Conservation (phyloP, 2,888 invertebrate genomes). For the Lissocephala sabroskyi region DNA sequence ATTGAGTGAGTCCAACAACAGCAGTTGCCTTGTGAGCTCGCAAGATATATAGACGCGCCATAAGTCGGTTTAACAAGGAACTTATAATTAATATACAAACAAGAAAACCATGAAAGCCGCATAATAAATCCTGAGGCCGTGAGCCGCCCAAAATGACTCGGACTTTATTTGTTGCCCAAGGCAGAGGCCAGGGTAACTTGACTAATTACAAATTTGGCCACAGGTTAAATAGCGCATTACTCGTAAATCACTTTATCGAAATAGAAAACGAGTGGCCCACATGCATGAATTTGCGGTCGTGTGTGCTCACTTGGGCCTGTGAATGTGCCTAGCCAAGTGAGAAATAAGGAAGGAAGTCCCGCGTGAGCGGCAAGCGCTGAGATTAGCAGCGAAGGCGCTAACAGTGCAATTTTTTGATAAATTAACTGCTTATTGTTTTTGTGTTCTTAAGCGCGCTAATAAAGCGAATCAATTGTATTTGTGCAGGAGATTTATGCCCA, state of each 20-base stretch:
- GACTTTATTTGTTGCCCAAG: too few relatives aligned
- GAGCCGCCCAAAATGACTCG: too few relatives aligned
- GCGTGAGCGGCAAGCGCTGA: slow-evolving; percentile 15
- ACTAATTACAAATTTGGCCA: slow-evolving; percentile 62
- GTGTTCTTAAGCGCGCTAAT: slow-evolving; percentile 16
- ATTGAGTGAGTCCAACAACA: too few relatives aligned
- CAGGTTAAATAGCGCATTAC: slow-evolving; percentile 57
- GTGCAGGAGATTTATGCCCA: slow-evolving; percentile 39
- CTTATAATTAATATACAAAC: too few relatives aligned
- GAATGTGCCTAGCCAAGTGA: not conserved
- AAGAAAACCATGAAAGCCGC: slow-evolving; percentile 12
- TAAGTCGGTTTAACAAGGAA: slow-evolving; percentile 7
- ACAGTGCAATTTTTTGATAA: slow-evolving; percentile 16
- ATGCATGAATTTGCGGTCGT: slow-evolving; percentile 16
- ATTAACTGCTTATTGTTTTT: slow-evolving; percentile 22
- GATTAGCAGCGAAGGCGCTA: slow-evolving; percentile 15
- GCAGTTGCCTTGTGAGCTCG: too few relatives aligned
- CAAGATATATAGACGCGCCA: too few relatives aligned
- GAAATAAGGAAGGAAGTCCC: slow-evolving; percentile 5
- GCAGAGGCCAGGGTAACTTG: slow-evolving; percentile 43
- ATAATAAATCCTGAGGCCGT: too few relatives aligned
- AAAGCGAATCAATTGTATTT: slow-evolving; percentile 40
- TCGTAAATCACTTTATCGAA: slow-evolving; percentile 54
- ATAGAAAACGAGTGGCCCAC: slow-evolving; percentile 41
- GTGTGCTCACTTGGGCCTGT: slow-evolving; percentile 1